Base-by-base conservation (phyloP, 2,888 invertebrate species). In the Agriopis leucophaearia region DNA sequence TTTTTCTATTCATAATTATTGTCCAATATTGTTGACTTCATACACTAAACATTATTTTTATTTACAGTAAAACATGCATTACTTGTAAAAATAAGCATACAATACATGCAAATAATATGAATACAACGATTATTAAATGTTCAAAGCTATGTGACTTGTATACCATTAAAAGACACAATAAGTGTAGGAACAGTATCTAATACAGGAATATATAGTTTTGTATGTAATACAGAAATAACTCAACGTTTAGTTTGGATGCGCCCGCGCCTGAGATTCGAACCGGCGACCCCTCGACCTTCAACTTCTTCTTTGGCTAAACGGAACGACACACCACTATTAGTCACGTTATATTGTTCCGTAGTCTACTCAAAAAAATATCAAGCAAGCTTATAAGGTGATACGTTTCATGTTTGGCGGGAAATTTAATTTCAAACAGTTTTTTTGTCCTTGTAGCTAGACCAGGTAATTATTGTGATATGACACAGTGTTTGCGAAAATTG, bases 291-390 rank as follows among this genome's bases (percentile, higher is more conserved):
- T 89, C 91, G 78, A 85, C 73, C 86, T 90, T 92, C 74, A 78
- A 78, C 84, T 91, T 92, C 91, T 93, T 93, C 90, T 86, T 91
- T 57, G 86, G 92, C 92, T 93, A 88, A 78, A 82, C 81, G 84
- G 78, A 81, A 87, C 80, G 85, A 73, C 79, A 75, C 66, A 72
- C 61, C 57, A 61, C 66, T 71, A 74, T 75, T 75, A 75, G 74
- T 71, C 50, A 71, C 52, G 35, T 68, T 60, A 67, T 57, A 57
- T 44, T 40, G 15, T 59, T 47, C 57, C 40, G 50, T 27, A 42
- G 51, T 18, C 44, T 47, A 57, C 45, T 56, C 44, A 56, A 36
- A 18, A 13, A 12, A 47, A 56, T 45, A 57, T 15, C 12, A 57
- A 47, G 57, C 36, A 40, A 42, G 27, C 10, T 18, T 27, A 1